phyloP scores from a whole-genome alignment of 2,113 vertebrate genomes.

The Coracopsis vasa region DNA sequence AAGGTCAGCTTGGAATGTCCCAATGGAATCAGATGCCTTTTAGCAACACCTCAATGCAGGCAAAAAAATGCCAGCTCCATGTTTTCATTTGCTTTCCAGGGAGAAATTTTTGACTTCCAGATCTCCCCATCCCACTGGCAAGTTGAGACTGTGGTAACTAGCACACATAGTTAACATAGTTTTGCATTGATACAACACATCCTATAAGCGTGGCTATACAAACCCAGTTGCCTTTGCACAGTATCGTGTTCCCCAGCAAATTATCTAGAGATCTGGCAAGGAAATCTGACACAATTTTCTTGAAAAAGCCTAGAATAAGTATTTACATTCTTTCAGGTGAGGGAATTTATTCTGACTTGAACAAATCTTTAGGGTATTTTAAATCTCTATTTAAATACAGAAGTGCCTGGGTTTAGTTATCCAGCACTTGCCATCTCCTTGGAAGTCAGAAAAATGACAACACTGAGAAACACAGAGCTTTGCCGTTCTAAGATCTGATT shows the following conservation, averaged over 20 bases:
- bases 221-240: background rate
- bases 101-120: background rate
- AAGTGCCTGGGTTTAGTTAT: background rate
- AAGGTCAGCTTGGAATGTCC: background rate
- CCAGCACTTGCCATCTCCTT: background rate
- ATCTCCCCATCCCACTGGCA: background rate
- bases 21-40: background rate
- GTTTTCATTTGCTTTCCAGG: background rate
- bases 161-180: background rate
- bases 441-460: background rate
- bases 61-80: background rate
- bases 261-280: background rate
- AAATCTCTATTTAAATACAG: background rate
- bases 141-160: background rate
- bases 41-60: background rate
- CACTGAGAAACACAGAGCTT: rapidly evolving
- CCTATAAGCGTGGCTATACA: background rate
- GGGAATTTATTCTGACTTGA: background rate
- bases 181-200: background rate
- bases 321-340: background rate
- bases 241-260: background rate
- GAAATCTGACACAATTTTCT: background rate
- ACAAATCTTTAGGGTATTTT: background rate
- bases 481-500: background rate
- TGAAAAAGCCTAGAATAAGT: background rate